A percentile compares a stretch with the other conserved stretches of the same genome.
phyloP scores from a whole-genome alignment of 2,888 invertebrate species.

The Lepetodrilus schrolli region DNA sequence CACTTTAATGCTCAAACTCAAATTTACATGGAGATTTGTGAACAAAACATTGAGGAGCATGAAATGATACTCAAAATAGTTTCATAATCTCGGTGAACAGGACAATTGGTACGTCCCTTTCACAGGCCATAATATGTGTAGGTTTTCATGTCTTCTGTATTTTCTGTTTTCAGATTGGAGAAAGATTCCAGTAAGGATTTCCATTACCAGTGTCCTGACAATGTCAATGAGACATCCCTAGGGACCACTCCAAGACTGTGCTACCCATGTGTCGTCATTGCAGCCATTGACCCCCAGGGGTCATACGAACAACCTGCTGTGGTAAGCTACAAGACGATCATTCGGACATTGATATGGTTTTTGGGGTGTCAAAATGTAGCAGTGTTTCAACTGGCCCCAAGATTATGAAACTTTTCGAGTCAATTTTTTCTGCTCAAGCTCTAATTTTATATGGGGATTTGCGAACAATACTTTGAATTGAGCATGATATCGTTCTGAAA shows the following conservation, averaged over 20 bases:
- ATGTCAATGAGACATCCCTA: constrained; percentile 41
- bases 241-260: constrained; percentile 53
- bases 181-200: neutral
- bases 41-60: neutral
- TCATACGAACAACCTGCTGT: neutral
- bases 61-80: too few relatives aligned
- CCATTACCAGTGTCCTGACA: constrained; percentile 37
- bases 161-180: constrained; percentile 10
- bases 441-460: too few relatives aligned
- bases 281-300: too few relatives aligned
- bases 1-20: neutral
- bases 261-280: constrained; percentile 60
- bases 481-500: too few relatives aligned
- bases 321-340: neutral
- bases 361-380: neutral
- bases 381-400: neutral
- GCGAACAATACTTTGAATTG: too few relatives aligned
- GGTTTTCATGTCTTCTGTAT: neutral
- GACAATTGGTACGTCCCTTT: too few relatives aligned
- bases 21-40: neutral
- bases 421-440: neutral
- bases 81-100: too few relatives aligned
- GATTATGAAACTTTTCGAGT: neutral
- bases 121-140: too few relatives aligned
- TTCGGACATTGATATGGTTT: neutral